These are phyloP conservation scores for Pipa parva DNA, from an alignment of 2,113 vertebrate genomes.

Conservation along the genomic window DNA sequence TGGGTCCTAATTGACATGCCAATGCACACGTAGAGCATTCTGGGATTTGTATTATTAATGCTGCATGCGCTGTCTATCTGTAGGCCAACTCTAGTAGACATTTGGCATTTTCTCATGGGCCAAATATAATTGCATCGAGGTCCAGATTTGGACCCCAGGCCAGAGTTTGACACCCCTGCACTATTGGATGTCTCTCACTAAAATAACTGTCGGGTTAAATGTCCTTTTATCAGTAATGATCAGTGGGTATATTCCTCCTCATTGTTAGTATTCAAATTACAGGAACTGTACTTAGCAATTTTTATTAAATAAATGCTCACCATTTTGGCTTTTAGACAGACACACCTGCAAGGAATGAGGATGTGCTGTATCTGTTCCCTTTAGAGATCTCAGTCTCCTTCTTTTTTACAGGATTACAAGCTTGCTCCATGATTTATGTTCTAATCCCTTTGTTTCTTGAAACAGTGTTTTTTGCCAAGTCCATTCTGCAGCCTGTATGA, in stretches of 20 bases:
- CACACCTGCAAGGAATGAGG: conserved; percentile 46
- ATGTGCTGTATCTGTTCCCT: background rate
- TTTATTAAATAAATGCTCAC: conserved; percentile 59
- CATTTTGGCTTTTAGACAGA: conserved; percentile 58
- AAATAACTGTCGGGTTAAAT: no score
- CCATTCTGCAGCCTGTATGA: conserved; percentile 56
- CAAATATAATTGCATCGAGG: no score
- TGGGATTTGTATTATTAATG: no score
- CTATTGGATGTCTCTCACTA: conserved; percentile 58
- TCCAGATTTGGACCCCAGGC: no score
- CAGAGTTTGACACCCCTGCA: no score
- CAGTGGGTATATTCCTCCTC: conserved; percentile 8
- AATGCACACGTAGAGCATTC: no score
- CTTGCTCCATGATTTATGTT: conserved; percentile 50
- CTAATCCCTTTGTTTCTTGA: conserved; percentile 62
- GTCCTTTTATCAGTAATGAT: no score
- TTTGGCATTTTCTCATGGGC: no score
- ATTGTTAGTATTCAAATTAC: conserved; percentile 57
- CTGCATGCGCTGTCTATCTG: no score
- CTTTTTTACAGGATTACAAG: conserved; percentile 40
- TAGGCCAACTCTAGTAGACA: no score
- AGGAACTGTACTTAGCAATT: conserved; percentile 54
- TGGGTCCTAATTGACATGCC: no score
- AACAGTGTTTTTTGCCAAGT: conserved; percentile 51
- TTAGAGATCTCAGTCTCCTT: background rate